A percentile compares a stretch with the other conserved stretches of the same genome.
Evolutionary conservation across 2,113 vertebrate genomes (phyloP).

Genomic region (Triplophysa rosa): DNA sequence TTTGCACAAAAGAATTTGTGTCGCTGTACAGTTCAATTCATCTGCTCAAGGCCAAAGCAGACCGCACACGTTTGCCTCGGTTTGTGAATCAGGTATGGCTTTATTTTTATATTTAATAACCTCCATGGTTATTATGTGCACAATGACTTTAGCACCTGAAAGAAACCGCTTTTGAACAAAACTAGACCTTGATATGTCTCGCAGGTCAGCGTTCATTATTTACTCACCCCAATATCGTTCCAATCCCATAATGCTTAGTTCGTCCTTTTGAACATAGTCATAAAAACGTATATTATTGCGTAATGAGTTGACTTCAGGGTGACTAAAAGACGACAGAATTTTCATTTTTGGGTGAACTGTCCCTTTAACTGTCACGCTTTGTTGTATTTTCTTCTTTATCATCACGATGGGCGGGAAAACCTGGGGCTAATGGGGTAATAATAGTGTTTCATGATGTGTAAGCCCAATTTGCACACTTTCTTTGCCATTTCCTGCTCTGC

Average conservation of each 20-base stretch:
- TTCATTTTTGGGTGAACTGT: conserved; percentile 55
- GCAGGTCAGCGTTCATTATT: not conserved
- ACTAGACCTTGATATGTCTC: no score
- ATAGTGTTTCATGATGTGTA: conserved; percentile 62
- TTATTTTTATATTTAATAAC: not conserved
- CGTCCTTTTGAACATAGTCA: no score
- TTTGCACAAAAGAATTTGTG: conserved; percentile 21
- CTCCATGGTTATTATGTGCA: no score
- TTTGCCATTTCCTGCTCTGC: conserved; percentile 61
- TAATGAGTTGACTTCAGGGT: no score
- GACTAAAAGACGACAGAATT: not conserved
- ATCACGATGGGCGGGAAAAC: conserved; percentile 58
- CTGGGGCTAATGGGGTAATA: conserved; percentile 71
- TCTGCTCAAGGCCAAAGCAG: not conserved
- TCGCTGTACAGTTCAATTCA: conserved; percentile 16
- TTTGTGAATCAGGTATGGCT: conserved; percentile 52
- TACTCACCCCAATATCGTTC: not conserved
- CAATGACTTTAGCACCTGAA: no score
- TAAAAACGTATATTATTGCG: no score
- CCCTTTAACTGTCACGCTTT: conserved; percentile 32
- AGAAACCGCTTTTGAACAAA: no score
- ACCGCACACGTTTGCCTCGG: not conserved
- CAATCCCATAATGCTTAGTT: no score
- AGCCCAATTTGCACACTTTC: conserved; percentile 70
- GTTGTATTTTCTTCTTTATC: conserved; percentile 56